Conservation (phyloP, 1,140 invertebrate genomes). For the Chionoecetes opilio region DNA sequence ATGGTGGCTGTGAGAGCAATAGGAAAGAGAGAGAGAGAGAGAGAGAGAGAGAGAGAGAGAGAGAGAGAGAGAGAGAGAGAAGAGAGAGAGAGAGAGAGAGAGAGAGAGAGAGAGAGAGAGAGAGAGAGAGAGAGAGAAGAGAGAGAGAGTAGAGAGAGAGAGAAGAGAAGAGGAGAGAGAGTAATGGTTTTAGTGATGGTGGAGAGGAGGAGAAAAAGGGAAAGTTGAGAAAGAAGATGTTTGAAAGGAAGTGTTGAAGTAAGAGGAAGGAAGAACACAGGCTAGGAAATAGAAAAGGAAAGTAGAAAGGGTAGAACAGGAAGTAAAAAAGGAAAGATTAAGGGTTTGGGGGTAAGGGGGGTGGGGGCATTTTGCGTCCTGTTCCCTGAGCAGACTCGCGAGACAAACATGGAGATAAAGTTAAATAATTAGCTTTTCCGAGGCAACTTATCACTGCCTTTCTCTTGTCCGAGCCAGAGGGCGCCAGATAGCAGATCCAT, state of each 20-base stretch:
- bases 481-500: not conserved
- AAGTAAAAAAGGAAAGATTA: no score
- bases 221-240: not conserved
- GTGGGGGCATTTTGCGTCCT: not conserved
- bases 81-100: no score
- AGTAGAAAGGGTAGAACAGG: no score
- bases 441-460: not conserved
- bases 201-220: not conserved
- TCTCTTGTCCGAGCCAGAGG: not conserved
- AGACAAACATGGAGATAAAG: not conserved
- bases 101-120: no score
- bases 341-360: no score
- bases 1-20: no score
- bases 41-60: no score
- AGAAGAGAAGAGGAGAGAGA: not conserved
- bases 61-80: not conserved
- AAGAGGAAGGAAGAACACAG: not conserved
- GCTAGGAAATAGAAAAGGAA: no score
- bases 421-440: constrained; percentile 19
- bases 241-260: not conserved
- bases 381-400: not conserved
- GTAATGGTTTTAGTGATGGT: no score
- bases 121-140: not conserved
- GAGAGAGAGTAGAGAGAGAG: not conserved
- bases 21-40: no score